Percentiles rank a stretch among this genome's conserved stretches.
phyloP scores from a whole-genome alignment of 1,140 invertebrate genomes.

The Conus ventricosus region DNA sequence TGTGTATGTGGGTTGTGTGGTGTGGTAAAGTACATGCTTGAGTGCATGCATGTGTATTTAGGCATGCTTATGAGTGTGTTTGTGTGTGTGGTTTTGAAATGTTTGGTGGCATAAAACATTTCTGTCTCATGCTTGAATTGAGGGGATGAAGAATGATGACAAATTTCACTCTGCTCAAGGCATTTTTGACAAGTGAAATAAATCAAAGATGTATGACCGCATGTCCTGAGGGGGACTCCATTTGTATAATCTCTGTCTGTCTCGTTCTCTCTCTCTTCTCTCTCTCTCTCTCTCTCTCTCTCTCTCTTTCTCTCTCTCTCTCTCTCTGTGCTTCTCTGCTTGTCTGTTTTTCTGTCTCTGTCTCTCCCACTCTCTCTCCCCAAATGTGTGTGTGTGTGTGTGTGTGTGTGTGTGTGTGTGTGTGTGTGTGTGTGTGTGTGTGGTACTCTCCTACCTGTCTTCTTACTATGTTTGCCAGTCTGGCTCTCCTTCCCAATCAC shows the following conservation, averaged over 20 bases:
- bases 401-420: no score
- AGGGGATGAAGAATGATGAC: no score
- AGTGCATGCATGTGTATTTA: slow-evolving; percentile 8
- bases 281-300: neutral
- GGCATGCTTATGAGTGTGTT: slow-evolving; percentile 10
- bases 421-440: neutral
- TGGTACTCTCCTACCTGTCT: neutral
- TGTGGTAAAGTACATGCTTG: neutral
- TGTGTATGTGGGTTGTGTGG: neutral
- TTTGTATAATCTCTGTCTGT: neutral
- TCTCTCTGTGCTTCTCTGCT: neutral
- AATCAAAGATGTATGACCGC: no score
- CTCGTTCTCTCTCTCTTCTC: slow-evolving; percentile 6
- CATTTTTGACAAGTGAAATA: no score
- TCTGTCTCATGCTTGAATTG: neutral
- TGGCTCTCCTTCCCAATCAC: neutral
- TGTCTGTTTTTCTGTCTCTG: neutral
- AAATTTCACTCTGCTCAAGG: no score
- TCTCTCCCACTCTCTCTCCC: neutral
- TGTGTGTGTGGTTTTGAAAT: neutral
- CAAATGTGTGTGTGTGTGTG: neutral
- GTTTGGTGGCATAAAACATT: neutral
- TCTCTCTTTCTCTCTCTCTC: slow-evolving; percentile 13
- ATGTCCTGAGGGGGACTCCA: neutral
- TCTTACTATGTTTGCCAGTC: neutral